phyloP scores from a whole-genome alignment of 1,140 invertebrate species.

The Drosophila orena region DNA sequence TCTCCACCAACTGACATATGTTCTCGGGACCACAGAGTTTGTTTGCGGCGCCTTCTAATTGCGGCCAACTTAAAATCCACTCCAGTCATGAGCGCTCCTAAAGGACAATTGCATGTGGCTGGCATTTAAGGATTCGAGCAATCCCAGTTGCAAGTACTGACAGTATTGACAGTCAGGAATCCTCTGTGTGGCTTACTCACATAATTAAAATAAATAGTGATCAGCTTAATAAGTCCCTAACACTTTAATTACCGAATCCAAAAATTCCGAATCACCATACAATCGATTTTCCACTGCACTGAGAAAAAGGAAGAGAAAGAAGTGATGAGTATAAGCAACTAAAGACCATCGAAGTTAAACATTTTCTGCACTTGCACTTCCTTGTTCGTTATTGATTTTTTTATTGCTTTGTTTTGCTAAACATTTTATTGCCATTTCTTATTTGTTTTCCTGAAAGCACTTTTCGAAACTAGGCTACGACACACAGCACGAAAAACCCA shows the following conservation, averaged over 20 bases:
- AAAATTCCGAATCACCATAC: not conserved
- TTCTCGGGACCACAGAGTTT: conserved; percentile 22
- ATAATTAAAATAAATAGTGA: not conserved
- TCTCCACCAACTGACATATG: conserved; percentile 20
- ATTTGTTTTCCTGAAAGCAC: conserved; percentile 51
- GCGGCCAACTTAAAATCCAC: conserved; percentile 70
- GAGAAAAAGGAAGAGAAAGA: not conserved
- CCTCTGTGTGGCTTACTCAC: not conserved
- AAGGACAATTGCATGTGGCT: conserved; percentile 39
- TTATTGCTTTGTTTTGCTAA: conserved; percentile 55
- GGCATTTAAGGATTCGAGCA: conserved; percentile 27
- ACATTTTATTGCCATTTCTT: conserved; percentile 58
- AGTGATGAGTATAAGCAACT: not conserved
- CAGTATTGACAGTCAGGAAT: not conserved
- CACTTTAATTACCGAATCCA: not conserved
- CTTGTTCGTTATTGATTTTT: conserved; percentile 52
- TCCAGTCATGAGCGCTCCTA: conserved; percentile 23
- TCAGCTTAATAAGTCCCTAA: not conserved
- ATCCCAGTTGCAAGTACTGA: conserved; percentile 3
- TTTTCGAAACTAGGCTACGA: conserved; percentile 39
- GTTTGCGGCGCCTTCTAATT: conserved; percentile 60
- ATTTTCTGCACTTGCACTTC: conserved; percentile 2
- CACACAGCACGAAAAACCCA: conserved; percentile 28
- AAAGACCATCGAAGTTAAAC: not conserved
- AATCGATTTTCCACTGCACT: not conserved